These are phyloP conservation scores for Psephotus haematonotus DNA, from an alignment of 2,113 vertebrate species.

Conservation along the genomic window DNA sequence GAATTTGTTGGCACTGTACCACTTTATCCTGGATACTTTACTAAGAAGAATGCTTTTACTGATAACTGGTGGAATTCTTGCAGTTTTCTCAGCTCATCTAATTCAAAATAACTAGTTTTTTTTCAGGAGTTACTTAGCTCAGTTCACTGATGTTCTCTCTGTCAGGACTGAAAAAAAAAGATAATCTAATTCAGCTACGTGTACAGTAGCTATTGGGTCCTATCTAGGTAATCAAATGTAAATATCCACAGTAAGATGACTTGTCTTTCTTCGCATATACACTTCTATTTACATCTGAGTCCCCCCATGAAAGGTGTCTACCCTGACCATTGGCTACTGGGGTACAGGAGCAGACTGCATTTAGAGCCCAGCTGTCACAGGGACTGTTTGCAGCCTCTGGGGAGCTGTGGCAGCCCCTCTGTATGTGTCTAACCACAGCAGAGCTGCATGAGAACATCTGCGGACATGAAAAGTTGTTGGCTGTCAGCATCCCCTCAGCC, in stretches of 20 bases:
- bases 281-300: neutral
- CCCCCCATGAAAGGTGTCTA: neutral
- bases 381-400: neutral
- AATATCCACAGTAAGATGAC: neutral
- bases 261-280: neutral
- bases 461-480: neutral
- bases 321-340: accelerated
- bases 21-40: neutral
- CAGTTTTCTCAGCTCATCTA: neutral
- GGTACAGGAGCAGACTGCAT: neutral
- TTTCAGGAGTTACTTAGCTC: neutral
- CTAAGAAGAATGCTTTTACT: neutral
- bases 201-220: neutral
- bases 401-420: neutral
- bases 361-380: neutral
- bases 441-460: neutral
- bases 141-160: neutral
- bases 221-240: neutral
- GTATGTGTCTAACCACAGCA: neutral
- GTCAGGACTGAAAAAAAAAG: neutral
- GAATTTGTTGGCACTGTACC: neutral
- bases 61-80: neutral
- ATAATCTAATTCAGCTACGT: neutral
- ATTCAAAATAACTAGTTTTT: neutral
- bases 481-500: neutral